Evolutionary conservation across 2,113 vertebrate species (phyloP).

Genomic region (Corythoichthys haematopterus): DNA sequence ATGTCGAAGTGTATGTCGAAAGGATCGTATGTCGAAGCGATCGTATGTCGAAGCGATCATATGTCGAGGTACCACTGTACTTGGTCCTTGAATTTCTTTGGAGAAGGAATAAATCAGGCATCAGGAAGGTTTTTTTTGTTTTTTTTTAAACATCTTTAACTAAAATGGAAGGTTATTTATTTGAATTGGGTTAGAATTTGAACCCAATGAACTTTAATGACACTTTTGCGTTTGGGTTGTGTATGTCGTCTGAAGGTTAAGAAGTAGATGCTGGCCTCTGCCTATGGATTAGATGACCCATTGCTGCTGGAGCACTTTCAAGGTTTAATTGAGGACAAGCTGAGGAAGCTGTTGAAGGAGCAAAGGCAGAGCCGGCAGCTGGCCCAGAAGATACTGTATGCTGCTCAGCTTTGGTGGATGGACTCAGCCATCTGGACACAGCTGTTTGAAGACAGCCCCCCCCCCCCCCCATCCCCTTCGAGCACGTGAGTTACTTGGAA

Average conservation of each 20-base stretch:
- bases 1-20: too few relatives aligned
- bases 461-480: not conserved
- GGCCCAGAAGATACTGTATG: conserved; percentile 11
- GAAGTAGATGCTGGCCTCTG: conserved; percentile 8
- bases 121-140: not conserved
- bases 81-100: not conserved
- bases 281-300: conserved; percentile 26
- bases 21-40: too few relatives aligned
- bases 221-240: not conserved
- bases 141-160: too few relatives aligned
- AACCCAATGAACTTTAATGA: not conserved
- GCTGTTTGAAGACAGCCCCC: conserved; percentile 17
- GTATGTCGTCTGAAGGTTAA: not conserved
- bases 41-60: too few relatives aligned
- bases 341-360: conserved; percentile 6
- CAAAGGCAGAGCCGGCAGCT: conserved; percentile 3
- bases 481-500: conserved; percentile 17
- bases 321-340: conserved; percentile 23
- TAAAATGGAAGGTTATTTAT: not conserved
- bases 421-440: conserved; percentile 36
- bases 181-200: not conserved
- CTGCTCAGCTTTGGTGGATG: not conserved
- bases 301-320: conserved; percentile 2
- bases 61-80: too few relatives aligned
- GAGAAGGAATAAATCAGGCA: not conserved